Evolutionary conservation across 2,888 invertebrate genomes (phyloP).

Genomic region (Rosalia funebris): DNA sequence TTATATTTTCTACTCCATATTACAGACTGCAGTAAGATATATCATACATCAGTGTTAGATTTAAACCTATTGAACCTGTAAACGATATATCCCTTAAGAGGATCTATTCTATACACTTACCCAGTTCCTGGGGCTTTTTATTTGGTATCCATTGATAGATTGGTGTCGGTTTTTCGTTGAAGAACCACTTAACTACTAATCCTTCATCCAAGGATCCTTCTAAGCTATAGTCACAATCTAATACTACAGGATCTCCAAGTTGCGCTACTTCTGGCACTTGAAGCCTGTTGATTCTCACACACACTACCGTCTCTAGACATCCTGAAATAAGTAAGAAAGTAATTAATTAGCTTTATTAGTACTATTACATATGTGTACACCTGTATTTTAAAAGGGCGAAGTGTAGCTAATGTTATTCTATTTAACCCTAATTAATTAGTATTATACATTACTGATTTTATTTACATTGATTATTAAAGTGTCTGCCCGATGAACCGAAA

Average conservation of each 20-base stretch:
- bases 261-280: constrained; percentile 61
- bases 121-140: constrained; percentile 63
- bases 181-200: constrained; percentile 71
- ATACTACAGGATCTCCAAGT: constrained; percentile 64
- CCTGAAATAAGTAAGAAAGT: constrained; percentile 15
- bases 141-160: constrained; percentile 71
- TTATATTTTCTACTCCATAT: no score
- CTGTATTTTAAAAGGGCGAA: no score
- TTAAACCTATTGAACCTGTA: not conserved
- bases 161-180: constrained; percentile 62
- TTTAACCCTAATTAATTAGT: no score
- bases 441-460: no score
- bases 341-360: no score
- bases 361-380: no score
- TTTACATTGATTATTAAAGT: no score
- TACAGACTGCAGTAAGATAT: not conserved
- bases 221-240: constrained; percentile 69
- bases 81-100: not conserved
- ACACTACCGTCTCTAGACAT: constrained; percentile 14
- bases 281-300: constrained; percentile 58
- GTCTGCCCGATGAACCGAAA: no score
- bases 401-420: no score
- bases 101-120: constrained; percentile 52
- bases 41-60: not conserved
- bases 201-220: constrained; percentile 60